Percentiles rank a stretch among this genome's conserved stretches.
These are phyloP conservation scores for Nanorana parkeri DNA, from an alignment of 2,113 vertebrate species.

Conservation along the genomic window DNA sequence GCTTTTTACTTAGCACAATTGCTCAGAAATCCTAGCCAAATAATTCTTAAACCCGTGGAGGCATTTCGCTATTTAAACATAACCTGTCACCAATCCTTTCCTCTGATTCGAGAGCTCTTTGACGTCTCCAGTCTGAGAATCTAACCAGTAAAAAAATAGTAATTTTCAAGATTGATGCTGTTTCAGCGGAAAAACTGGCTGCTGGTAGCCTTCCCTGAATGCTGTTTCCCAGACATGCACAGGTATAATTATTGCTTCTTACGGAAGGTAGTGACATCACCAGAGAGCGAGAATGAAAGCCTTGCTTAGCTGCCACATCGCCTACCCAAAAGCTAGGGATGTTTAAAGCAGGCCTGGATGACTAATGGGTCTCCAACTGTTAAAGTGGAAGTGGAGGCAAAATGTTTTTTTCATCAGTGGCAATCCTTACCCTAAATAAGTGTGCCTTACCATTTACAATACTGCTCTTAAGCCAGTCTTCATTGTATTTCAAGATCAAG, in stretches of 20 bases:
- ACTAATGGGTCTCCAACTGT: too few species aligned
- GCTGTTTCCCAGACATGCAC: conserved; percentile 20
- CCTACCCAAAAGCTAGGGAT: too few species aligned
- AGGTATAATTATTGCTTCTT: conserved; percentile 35
- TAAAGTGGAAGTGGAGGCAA: too few species aligned
- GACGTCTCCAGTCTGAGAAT: conserved; percentile 16
- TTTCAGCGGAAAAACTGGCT: conserved; percentile 35
- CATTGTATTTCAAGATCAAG: too few species aligned
- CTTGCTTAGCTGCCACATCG: neutral
- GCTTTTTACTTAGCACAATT: conserved; percentile 38
- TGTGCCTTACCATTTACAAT: too few species aligned
- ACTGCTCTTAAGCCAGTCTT: too few species aligned
- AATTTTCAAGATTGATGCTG: conserved; percentile 45
- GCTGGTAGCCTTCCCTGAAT: conserved; percentile 33
- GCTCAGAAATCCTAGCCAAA: conserved; percentile 47
- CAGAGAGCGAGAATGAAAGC: neutral
- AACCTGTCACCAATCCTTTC: conserved; percentile 38
- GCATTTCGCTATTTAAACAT: conserved; percentile 48
- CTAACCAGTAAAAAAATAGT: conserved; percentile 12
- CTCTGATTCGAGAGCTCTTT: conserved; percentile 11
- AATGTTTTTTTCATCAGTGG: too few species aligned
- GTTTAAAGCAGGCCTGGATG: too few species aligned
- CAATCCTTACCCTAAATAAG: too few species aligned
- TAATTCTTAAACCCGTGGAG: conserved; percentile 40
- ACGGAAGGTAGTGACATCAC: conserved; percentile 11